Base-by-base conservation (phyloP, 2,113 vertebrate genomes). In the Ictidomys tridecemlineatus region DNA sequence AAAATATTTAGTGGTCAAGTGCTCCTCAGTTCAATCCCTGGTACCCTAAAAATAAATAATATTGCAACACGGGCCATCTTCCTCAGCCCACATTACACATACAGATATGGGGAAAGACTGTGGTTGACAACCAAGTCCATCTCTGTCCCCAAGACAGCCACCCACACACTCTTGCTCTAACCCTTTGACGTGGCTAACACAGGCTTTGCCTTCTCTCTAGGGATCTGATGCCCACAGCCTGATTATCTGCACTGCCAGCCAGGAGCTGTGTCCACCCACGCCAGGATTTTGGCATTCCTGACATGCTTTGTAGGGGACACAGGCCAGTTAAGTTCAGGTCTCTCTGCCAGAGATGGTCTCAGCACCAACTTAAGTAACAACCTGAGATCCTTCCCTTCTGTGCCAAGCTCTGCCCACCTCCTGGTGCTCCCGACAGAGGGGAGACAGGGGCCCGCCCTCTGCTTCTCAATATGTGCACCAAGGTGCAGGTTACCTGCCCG, bases 281-380 rank as follows among this genome's bases (percentile, higher is more conserved):
- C 92, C 39, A 79, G 88, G 82, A 72, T 34, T 16, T 34, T 80
- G 78, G 95, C 92, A 87, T 92, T 91, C 90, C 84, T 95, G 92
- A 84, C 90, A 67, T 18, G 32, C 84, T 92, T 82, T 85, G 16
- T 83, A 48, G 82, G 42, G 73, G 53, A 74, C 93, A 84, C 0
- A 24, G 69, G 69, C 67, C 11, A 13, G 89, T 61, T 84, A 92
- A 53, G 51, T 65, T 69, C 45, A 4, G 82, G 69, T 32, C 83
- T 76, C 69, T 65, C 83, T 94, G 89, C 80, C 93, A 94, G 74
- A 74, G 65, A 86, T 79, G 92, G 79, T 92, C 90, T 95, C 92
- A n/a, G 76, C 78, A 95, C 48, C 53, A 88, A 79, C 39, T 76
- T 18, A 65, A 80, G 34, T 20, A 56, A 45, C 37, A 72, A 26